Evolutionary conservation across 2,888 invertebrate species (phyloP), one percentile per base, ranked within the genome.

Genomic region (Drosophila borborema): DNA sequence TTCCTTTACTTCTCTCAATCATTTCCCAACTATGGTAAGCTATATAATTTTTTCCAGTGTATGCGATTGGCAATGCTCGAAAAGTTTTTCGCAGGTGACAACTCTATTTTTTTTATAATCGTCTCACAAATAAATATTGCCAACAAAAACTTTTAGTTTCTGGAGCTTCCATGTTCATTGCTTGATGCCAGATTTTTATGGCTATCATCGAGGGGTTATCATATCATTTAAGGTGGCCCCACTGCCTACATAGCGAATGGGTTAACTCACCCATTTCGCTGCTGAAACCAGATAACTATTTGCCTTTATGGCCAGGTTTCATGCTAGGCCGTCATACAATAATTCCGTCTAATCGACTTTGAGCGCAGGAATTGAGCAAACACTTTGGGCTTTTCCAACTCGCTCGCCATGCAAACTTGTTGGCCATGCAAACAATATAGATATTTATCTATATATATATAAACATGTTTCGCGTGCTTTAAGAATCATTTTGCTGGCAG

Each of bases 311-410:
- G 72, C 75, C 74, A 70, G 58, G 73, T 88, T 81, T 81, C 86
- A 87, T 87, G 90, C 77, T 73, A 88, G 71, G 58, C 55, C 79
- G 81, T 68, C 87, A 80, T 88, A 84, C 74, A 89, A 85, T 89
- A 88, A 90, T 86, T 88, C 70, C 59, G 79, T 70, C 70, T 90
- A 85, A 90, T 88, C 89, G 80, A 80, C 74, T 64, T 61, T 54
- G 59, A 88, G 81, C 90, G 77, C 71, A 65, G 70, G 85, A 90
- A 88, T 88, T 88, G 86, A 88, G 81, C 90, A 88, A 86, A 88
- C 89, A 86, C 90, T 85, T 86, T 67, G 51, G 41, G 20, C 62
- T 18, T 41, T 41, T 34, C 41, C 46, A 36, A 5, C 18, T 28
- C 20, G 23, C 38, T 43, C 41, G 51, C 64, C 66, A 64, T 49